phyloP scores from a whole-genome alignment of 2,888 invertebrate genomes.

The Idaea aversata region DNA sequence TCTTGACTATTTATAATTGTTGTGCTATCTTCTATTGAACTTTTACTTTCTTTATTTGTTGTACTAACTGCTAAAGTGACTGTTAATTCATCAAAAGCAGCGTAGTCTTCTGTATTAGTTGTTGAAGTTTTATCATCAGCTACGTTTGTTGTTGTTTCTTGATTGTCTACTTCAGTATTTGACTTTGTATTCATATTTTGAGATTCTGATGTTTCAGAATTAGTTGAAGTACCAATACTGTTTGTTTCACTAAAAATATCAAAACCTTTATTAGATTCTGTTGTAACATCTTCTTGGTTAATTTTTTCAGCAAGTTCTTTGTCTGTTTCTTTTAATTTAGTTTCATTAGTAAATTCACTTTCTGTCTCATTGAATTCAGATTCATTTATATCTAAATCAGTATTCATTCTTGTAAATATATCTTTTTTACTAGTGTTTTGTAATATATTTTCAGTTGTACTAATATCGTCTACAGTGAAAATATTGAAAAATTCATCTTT shows the following conservation, averaged over 20 bases:
- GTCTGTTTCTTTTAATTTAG: neutral
- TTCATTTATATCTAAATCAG: neutral
- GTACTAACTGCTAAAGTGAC: neutral
- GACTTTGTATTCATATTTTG: neutral
- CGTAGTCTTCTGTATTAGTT: neutral
- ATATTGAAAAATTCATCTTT: neutral
- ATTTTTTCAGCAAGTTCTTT: neutral
- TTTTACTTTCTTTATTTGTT: neutral
- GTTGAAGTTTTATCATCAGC: neutral
- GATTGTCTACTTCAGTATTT: neutral
- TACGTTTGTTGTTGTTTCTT: neutral
- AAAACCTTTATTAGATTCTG: neutral
- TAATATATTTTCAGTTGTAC: neutral
- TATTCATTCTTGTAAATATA: neutral
- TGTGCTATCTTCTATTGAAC: neutral
- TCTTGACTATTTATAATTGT: neutral
- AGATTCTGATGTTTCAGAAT: neutral
- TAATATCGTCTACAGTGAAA: neutral
- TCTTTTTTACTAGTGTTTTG: neutral
- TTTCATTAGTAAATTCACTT: neutral
- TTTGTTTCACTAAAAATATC: neutral
- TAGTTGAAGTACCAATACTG: neutral
- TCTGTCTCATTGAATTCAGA: neutral
- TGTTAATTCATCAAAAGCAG: neutral
- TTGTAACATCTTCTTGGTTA: neutral